These are phyloP conservation scores for Pipistrellus nathusii DNA, from an alignment of 2,797 vertebrate genomes.

Conservation along the genomic window DNA sequence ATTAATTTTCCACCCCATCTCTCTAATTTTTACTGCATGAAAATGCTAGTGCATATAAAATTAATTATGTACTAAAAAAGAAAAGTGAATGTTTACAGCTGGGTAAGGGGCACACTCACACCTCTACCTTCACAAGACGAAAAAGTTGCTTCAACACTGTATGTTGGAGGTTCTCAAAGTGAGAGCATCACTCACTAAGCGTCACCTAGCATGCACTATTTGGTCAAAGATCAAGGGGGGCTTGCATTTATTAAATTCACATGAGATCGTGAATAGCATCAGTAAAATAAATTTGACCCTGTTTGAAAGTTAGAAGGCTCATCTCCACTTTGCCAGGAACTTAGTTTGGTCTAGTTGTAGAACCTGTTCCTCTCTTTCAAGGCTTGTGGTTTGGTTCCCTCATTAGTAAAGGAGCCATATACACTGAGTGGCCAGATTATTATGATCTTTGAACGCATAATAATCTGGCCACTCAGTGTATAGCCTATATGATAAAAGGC, in stretches of 20 bases:
- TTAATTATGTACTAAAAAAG: neutral
- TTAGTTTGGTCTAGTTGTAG: neutral
- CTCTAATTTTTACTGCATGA: neutral
- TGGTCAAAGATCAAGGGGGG: neutral
- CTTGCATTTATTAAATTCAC: neutral
- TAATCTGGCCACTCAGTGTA: too few relatives aligned
- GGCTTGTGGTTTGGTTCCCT: neutral
- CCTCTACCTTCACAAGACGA: neutral
- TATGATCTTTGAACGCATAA: too few relatives aligned
- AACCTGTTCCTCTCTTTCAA: neutral
- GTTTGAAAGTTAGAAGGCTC: neutral
- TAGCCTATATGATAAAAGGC: too few relatives aligned
- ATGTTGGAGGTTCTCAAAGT: neutral
- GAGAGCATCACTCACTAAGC: neutral
- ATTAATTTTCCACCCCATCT: neutral
- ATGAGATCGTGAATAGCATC: neutral
- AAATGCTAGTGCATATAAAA: neutral
- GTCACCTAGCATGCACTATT: neutral
- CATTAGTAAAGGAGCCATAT: neutral
- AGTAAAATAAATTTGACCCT: neutral
- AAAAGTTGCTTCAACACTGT: neutral
- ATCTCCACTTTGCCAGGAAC: neutral
- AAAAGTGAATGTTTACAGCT: neutral
- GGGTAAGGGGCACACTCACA: neutral
- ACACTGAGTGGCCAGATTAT: too few relatives aligned